Evolutionary conservation across 2,888 invertebrate species (phyloP), one percentile per base, ranked within the genome.

Genomic region (Dioctria rufipes): DNA sequence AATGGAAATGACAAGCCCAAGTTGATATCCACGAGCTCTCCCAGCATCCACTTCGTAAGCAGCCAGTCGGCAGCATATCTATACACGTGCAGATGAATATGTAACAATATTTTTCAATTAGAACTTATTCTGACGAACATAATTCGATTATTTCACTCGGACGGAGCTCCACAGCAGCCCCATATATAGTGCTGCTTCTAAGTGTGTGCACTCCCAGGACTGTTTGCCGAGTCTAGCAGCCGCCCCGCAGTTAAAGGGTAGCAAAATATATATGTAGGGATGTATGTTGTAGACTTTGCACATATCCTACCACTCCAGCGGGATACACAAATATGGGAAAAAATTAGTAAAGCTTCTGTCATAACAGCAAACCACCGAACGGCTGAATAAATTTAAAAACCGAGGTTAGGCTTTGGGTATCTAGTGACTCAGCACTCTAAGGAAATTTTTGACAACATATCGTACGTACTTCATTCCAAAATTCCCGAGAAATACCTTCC

Each of bases 61-160:
- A 43, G 42, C 75, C 42, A 37, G 40, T 42, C 60, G 25, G 75
- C 75, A 40, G 60, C 61, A 60, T 75, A 75, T 60, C 73, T 75
- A 61, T 58, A 75, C 43, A 75, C 43, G 61, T 75, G 61, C 60
- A 65, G 78, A 78, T 66, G 66, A 66, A 78, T 79, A 85, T 86
- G 87, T 85, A 86, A 87, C 88, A 88, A 89, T 89, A 89, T 89
- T 89, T 89, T 89, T 89, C 89, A 89, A 89, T 89, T 89, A 89
- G 89, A 89, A 89, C 86, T 89, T 88, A 87, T 87, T 89, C 89
- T 88, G 86, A 86, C 88, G 89, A 88, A 89, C 88, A 87, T 89
- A 89, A 89, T 89, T 89, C 88, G 88, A 89, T 89, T 89, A 89
- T 87, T 88, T 86, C 88, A 87, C 88, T 89, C 87, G 86, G 87